phyloP scores from a whole-genome alignment of 1,140 invertebrate genomes.

The Drosophila equinoxialis region DNA sequence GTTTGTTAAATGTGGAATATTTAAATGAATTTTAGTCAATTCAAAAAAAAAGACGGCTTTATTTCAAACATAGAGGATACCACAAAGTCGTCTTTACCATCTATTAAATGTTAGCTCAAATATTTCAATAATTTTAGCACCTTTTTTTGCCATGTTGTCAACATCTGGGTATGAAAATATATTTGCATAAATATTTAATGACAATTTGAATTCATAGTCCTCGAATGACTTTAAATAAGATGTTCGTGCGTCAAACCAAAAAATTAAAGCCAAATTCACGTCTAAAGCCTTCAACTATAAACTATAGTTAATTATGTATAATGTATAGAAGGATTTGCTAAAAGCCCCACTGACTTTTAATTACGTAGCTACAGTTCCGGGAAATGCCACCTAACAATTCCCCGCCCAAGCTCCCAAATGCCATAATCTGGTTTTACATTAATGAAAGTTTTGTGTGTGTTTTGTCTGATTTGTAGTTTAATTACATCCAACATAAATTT shows the following conservation, averaged over 20 bases:
- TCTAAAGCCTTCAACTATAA: not conserved
- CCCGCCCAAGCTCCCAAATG: slow-evolving; percentile 4
- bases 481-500: not conserved
- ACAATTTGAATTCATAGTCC: slow-evolving; percentile 3
- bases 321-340: slow-evolving; percentile 29
- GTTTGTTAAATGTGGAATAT: too few relatives aligned
- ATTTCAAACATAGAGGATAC: not conserved
- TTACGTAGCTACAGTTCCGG: slow-evolving; percentile 32
- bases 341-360: slow-evolving; percentile 55
- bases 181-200: slow-evolving; percentile 72
- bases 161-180: slow-evolving; percentile 47
- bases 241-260: not conserved
- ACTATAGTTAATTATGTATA: slow-evolving; percentile 44
- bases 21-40: too few relatives aligned
- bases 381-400: slow-evolving; percentile 25
- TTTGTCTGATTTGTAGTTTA: slow-evolving; percentile 54
- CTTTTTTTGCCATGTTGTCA: slow-evolving; percentile 28
- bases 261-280: slow-evolving; percentile 7
- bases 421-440: slow-evolving; percentile 65
- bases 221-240: slow-evolving; percentile 3
- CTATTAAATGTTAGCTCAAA: slow-evolving; percentile 49
- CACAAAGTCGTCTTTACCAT: slow-evolving; percentile 26
- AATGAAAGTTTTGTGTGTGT: slow-evolving; percentile 59
- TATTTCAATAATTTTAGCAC: slow-evolving; percentile 70
- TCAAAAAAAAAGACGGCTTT: too few relatives aligned